Evolutionary conservation across 1,140 invertebrate genomes (phyloP).

Genomic region (Musca domestica): DNA sequence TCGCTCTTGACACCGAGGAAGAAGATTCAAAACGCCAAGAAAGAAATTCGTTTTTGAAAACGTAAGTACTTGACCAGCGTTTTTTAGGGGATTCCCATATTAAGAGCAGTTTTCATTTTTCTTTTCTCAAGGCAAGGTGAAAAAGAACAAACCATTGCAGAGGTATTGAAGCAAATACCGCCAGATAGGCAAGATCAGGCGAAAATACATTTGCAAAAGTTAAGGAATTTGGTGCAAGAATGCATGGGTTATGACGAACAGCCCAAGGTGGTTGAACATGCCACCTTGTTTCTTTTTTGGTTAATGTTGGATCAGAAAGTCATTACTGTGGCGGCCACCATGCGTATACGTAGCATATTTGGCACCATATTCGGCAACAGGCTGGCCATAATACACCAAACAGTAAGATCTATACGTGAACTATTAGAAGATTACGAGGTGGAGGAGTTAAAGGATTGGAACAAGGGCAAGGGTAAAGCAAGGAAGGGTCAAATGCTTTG

Average conservation of each 20-base stretch:
- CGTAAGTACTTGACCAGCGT: too few species aligned
- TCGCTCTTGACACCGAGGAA: not conserved
- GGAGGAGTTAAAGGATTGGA: slow-evolving; percentile 36
- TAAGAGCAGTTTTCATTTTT: not conserved
- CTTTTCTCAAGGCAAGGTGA: slow-evolving; percentile 9
- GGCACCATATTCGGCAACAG: slow-evolving; percentile 46
- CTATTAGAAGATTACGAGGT: slow-evolving; percentile 40
- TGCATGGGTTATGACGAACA: slow-evolving; percentile 51
- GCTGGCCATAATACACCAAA: slow-evolving; percentile 36
- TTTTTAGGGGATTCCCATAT: not conserved
- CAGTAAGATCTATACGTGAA: slow-evolving; percentile 33
- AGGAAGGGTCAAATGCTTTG: slow-evolving; percentile 28
- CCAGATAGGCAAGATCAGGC: slow-evolving; percentile 33
- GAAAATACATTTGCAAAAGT: slow-evolving; percentile 44
- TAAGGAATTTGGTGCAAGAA: slow-evolving; percentile 46
- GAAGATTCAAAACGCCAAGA: not conserved
- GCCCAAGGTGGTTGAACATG: slow-evolving; percentile 49
- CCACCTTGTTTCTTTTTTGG: slow-evolving; percentile 45
- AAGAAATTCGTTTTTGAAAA: slow-evolving; percentile 12
- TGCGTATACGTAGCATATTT: slow-evolving; percentile 39
- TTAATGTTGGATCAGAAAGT: slow-evolving; percentile 43
- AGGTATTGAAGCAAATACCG: slow-evolving; percentile 39
- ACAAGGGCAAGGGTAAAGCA: not conserved
- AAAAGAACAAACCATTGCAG: slow-evolving; percentile 35
- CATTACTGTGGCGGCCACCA: slow-evolving; percentile 41